Evolutionary conservation across 37 sponge, comb jelly and placozoan genomes (phyloP).

Genomic region (Agelas oroides): DNA sequence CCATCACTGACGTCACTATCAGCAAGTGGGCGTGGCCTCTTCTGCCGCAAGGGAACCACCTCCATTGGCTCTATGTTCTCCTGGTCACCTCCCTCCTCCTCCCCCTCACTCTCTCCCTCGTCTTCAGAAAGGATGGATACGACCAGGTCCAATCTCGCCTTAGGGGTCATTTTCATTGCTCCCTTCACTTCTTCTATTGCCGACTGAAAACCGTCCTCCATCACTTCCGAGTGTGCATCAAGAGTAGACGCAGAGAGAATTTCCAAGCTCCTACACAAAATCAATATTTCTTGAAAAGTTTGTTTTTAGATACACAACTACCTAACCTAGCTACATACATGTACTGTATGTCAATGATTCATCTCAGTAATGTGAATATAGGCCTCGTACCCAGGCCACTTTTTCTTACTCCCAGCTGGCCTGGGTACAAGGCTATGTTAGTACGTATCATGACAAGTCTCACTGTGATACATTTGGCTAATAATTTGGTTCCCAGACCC

Average conservation of each 20-base stretch:
- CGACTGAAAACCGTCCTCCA: constrained; percentile 8
- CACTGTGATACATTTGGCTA: too few species aligned
- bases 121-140: constrained; percentile 20
- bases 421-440: too few species aligned
- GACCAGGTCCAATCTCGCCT: constrained; percentile 7
- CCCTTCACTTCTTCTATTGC: constrained; percentile 17
- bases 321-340: too few species aligned
- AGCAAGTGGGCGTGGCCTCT: constrained; percentile 21
- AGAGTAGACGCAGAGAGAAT: background rate
- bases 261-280: background rate
- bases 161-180: constrained; percentile 18
- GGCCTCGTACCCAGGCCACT: too few species aligned
- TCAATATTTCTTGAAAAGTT: too few species aligned
- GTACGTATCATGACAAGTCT: too few species aligned
- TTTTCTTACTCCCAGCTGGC: too few species aligned
- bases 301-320: too few species aligned
- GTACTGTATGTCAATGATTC: too few species aligned
- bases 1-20: constrained; percentile 55
- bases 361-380: too few species aligned
- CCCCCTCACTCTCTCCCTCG: background rate
- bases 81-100: constrained; percentile 19
- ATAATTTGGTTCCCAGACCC: too few species aligned
- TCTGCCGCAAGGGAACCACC: background rate
- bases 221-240: constrained; percentile 9
- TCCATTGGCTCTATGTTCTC: background rate